Evolutionary conservation across 92 coral and sea anemone species (phyloP).

Genomic region (Bergia puertoricense): DNA sequence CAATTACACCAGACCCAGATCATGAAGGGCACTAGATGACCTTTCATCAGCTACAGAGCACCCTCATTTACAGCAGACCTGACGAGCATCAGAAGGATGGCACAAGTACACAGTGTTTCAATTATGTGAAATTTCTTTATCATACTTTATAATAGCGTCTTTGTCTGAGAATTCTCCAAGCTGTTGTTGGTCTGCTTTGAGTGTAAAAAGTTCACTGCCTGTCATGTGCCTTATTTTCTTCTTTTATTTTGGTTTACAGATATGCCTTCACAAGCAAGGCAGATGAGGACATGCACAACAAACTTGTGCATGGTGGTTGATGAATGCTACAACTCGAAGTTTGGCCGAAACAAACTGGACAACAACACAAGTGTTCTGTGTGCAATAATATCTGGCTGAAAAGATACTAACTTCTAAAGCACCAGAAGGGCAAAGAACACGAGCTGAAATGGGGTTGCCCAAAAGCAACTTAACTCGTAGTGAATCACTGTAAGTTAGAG

Average conservation of each 20-base stretch:
- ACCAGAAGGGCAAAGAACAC: background rate
- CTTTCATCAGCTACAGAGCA: background rate
- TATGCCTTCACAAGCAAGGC: background rate
- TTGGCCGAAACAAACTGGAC: background rate
- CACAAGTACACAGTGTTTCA: background rate
- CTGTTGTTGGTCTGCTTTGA: background rate
- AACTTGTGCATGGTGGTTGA: background rate
- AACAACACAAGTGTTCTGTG: background rate
- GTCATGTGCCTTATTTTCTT: background rate
- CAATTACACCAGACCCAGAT: background rate
- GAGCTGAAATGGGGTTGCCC: background rate
- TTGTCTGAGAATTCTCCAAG: background rate
- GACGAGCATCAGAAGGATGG: background rate
- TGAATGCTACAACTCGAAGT: background rate
- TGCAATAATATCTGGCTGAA: background rate
- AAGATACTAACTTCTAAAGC: background rate
- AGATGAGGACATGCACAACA: background rate
- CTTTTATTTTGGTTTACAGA: background rate
- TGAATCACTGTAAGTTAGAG: no score
- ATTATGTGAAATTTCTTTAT: background rate
- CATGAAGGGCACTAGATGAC: background rate
- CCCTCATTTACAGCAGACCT: background rate
- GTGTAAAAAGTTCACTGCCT: background rate
- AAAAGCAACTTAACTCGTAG: background rate
- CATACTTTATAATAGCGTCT: background rate